Base-by-base conservation (phyloP, 2,113 vertebrate species). In the Colinus virginianus region DNA sequence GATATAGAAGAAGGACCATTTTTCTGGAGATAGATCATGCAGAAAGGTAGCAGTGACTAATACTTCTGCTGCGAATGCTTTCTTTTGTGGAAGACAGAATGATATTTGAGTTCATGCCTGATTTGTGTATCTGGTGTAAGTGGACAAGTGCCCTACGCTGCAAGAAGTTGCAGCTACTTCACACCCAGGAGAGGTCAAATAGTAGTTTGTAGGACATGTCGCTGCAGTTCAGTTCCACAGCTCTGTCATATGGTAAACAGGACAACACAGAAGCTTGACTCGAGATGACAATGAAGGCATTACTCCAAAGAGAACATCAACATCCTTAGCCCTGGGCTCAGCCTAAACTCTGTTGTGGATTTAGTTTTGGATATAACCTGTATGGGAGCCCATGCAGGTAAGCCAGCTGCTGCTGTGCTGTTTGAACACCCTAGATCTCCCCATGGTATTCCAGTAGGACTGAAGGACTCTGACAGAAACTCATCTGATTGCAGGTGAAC, bases 1-100 rank as follows among this genome's bases (percentile, higher is more conserved):
- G 28, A 17, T 18, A 5, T 1, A 46, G 9, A 43, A 61, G 48
- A 34, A 32, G 11, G 1, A 6, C 7, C 5, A 34, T 26, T 16
- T 7, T 58, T 64, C 25, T 15, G 11, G 5, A 48, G 40, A 26
- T 42, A 51, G 36, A 22, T 63, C 21, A n/a, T 23, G 42, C 7
- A 13, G 9, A 40, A 46, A 19, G 34, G 16, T 25, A 56, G 28
- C 40, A 51, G n/a, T 3, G 13, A 21, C 15, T 67, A 51, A 40
- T 10, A n/a, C 21, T 56, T 79, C 7, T 72, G 45, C 49, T 84
- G 18, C 48, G 4, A 7, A 20, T 21, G 32, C 26, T 32, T 45
- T 58, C 26, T 85, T 74, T 13, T 74, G 43, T 72, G 45, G 17
- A n/a, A 48, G 55, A 38, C 30, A 20, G 38, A 51, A 38, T 36